Base-by-base conservation (phyloP, 2,113 vertebrate species). In the Phalacrocorax brasilianus region DNA sequence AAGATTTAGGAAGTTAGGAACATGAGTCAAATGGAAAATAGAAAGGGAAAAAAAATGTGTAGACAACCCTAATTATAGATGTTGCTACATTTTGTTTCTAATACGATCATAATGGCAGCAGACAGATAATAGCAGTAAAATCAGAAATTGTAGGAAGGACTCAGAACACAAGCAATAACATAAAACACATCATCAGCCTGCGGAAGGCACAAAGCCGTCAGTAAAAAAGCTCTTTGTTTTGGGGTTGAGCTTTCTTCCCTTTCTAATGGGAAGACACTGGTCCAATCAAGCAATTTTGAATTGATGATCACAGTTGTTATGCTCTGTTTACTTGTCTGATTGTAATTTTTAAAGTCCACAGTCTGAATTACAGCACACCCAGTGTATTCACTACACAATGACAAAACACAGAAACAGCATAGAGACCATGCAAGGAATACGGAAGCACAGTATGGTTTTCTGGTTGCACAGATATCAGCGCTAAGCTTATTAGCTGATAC, bases 51-150 rank as follows among this genome's bases (percentile, higher is more conserved):
- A 71, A 70, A 71, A 82, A 78, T 53, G 73, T 62, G 63, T 63
- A 95, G 74, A 89, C 74, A 96, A 59, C 32, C 9, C 26, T 95
- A 97, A 95, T 95, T 95, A 93, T 9, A 95, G 66, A 75, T 35
- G 26, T 76, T 55, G 71, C 58, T 68, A 79, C 58, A 70, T 82
- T 93, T 77, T 78, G 66, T 73, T 93, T 88, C 80, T 91, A 92
- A 91, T 79, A 66, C 91, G 62, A 85, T 61, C 28, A 0, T 73
- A 77, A 91, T 63, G 77, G 53, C 81, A 95, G 88, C 88, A 95
- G 92, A 93, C 70, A 94, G 87, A 96, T 89, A 96, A 96, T 85
- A 94, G 87, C 92, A 97, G 84, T 73, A 92, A 95, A 96, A 97
- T 91, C 84, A 92, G 83, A 89, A 97, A 91, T 59, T n/a, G 71